A percentile compares a stretch with the other conserved stretches of the same genome.
Evolutionary conservation across 2,797 vertebrate species (phyloP).

Genomic region (Tragelaphus oryx): DNA sequence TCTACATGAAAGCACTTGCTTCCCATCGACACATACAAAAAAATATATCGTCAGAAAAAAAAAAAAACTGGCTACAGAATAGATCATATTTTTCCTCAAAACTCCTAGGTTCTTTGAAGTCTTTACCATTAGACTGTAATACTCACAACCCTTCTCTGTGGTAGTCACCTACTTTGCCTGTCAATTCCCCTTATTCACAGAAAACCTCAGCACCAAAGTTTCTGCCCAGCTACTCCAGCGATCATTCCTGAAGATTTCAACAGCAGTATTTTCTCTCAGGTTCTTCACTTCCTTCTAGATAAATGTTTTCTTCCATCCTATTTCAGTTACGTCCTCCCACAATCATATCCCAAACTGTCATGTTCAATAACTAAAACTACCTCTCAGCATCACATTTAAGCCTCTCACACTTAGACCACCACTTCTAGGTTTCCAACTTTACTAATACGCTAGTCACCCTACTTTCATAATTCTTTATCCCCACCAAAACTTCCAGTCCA

Average conservation of each 20-base stretch:
- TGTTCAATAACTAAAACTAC: not conserved
- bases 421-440: not conserved
- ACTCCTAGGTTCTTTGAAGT: not conserved
- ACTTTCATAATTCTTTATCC: conserved; percentile 8
- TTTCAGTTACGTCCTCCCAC: not conserved
- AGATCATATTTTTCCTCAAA: not conserved
- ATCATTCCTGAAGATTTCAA: not conserved
- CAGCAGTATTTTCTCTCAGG: not conserved
- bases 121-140: not conserved
- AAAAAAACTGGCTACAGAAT: not conserved
- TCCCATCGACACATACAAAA: not conserved
- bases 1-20: not conserved
- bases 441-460: not conserved
- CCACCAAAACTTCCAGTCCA: not conserved
- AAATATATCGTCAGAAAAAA: not conserved
- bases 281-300: not conserved
- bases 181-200: not conserved
- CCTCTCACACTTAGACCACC: not conserved
- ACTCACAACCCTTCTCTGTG: not conserved
- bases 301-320: not conserved
- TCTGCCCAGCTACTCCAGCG: not conserved
- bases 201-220: not conserved
- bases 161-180: not conserved
- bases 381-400: not conserved
- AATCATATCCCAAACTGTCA: not conserved